A percentile compares a stretch with the other conserved stretches of the same genome.
Evolutionary conservation across 2,888 invertebrate species (phyloP).

Genomic region (Caenorhabditis drosophilae): DNA sequence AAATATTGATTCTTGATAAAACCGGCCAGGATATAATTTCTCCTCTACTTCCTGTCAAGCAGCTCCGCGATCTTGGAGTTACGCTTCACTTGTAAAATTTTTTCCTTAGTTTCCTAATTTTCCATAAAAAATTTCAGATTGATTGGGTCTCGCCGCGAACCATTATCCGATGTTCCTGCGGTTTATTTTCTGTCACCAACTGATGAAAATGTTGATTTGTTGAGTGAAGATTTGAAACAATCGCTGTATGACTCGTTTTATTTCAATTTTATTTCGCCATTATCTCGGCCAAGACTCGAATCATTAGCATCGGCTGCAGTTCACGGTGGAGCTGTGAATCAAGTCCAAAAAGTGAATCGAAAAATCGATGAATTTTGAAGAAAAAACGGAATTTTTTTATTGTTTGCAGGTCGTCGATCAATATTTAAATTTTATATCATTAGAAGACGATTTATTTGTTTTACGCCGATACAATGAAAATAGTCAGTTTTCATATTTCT

Average conservation of each 20-base stretch:
- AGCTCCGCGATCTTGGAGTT: slow-evolving; percentile 91
- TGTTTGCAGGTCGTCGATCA: slow-evolving; percentile 85
- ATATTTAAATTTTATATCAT: slow-evolving; percentile 94
- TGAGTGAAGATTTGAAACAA: slow-evolving; percentile 75
- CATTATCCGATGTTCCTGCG: slow-evolving; percentile 97
- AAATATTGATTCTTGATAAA: slow-evolving; percentile 88
- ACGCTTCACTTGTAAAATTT: slow-evolving; percentile 87
- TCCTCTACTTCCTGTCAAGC: slow-evolving; percentile 91
- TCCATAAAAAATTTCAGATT: slow-evolving; percentile 52
- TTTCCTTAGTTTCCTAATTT: slow-evolving; percentile 8
- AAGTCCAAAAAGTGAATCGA: slow-evolving; percentile 79
- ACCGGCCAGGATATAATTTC: slow-evolving; percentile 98
- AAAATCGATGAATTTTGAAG: too few relatives aligned
- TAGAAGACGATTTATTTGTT: slow-evolving; percentile 93
- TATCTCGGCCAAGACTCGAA: slow-evolving; percentile 82
- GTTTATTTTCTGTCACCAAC: slow-evolving; percentile 96
- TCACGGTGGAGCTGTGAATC: slow-evolving; percentile 84
- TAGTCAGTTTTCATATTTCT: slow-evolving; percentile 82
- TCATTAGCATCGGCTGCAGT: slow-evolving; percentile 91
- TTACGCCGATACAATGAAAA: slow-evolving; percentile 84
- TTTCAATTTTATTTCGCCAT: slow-evolving; percentile 90
- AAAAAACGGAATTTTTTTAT: slow-evolving; percentile 3
- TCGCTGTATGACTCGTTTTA: slow-evolving; percentile 94
- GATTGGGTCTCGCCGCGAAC: slow-evolving; percentile 72
- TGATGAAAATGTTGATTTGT: slow-evolving; percentile 91